Conservation (phyloP, 2,113 vertebrate genomes). For the Phylloscopus trochilus region DNA sequence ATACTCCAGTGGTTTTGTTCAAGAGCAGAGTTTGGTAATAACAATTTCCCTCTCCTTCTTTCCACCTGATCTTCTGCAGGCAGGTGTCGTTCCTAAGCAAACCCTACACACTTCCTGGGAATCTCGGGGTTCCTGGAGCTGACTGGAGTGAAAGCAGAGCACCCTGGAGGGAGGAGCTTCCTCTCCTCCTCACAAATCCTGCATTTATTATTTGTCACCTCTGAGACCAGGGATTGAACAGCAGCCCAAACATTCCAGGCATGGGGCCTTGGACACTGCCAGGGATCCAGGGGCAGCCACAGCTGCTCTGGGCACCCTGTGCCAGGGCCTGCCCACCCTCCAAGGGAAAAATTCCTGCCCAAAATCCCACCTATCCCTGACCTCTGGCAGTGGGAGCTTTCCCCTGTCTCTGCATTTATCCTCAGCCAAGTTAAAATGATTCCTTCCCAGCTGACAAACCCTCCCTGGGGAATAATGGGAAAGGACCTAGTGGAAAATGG, state of each 20-base stretch:
- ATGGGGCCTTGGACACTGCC: too few species aligned
- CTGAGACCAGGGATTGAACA: neutral
- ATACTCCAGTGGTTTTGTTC: neutral
- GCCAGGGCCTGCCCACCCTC: neutral
- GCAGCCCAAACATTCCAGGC: neutral
- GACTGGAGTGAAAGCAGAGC: neutral
- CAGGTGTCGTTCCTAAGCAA: neutral
- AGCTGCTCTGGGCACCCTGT: neutral
- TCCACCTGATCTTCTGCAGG: neutral
- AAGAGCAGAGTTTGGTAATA: neutral
- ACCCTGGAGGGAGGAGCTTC: neutral
- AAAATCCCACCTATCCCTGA: accelerated
- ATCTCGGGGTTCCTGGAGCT: neutral
- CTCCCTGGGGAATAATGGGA: neutral
- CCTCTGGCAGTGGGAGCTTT: neutral
- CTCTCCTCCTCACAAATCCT: neutral
- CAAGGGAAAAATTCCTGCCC: neutral
- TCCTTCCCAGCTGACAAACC: neutral
- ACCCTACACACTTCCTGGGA: neutral
- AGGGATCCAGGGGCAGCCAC: neutral
- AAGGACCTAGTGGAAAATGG: neutral
- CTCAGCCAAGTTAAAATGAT: neutral
- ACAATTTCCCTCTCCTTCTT: neutral
- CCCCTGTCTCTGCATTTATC: neutral
- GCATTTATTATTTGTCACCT: neutral